Base-by-base conservation (phyloP, 2,113 vertebrate genomes). In the Dasyurus viverrinus region DNA sequence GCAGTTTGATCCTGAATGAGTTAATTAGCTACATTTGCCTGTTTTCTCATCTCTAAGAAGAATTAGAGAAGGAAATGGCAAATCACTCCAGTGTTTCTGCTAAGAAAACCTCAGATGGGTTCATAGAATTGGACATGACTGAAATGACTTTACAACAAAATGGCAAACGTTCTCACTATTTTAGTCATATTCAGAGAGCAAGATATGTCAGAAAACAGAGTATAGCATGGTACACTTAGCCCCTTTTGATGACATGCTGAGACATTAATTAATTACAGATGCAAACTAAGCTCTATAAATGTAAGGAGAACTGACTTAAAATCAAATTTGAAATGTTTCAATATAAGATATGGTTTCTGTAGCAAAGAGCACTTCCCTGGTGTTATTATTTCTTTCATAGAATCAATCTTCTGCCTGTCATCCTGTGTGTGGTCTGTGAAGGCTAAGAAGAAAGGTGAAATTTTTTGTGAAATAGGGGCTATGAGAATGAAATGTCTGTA, bases 161-260 rank as follows among this genome's bases (percentile, higher is more conserved):
- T 23, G 60, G 9, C 1, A 22, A 2, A 0, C 0, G 0, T 3
- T 7, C 1, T 12, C 54, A 2, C 23, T 84, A 53, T 90, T 1
- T 0, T 14, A 11, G 2, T 25, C 47, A 60, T 48, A 96, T 95
- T 89, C 47, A 76, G 96, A 97, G 11, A 53, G 4, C 0, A 95
- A 92, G 36, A 91, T 12, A 48, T 94, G 53, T 47, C 54, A 90
- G 53, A 53, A 50, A 54, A 54, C 1, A 89, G 48, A 93, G 9
- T 3, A 14, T 0, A 16, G 7, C 1, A 12, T 84, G 16, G 0
- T 84, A 11, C 47, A 23, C 0, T 2, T 12, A n/a, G 27, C 27
- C 42, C 60, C 16, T 9, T 14, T 53, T 47, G 8, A 0, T 53
- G 89, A n/a, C 42, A 53, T 90, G 89, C 6, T 52, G 24, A 90